A percentile compares a stretch with the other conserved stretches of the same genome.
Evolutionary conservation across 2,113 vertebrate species (phyloP).

Genomic region (Ondatra zibethicus): DNA sequence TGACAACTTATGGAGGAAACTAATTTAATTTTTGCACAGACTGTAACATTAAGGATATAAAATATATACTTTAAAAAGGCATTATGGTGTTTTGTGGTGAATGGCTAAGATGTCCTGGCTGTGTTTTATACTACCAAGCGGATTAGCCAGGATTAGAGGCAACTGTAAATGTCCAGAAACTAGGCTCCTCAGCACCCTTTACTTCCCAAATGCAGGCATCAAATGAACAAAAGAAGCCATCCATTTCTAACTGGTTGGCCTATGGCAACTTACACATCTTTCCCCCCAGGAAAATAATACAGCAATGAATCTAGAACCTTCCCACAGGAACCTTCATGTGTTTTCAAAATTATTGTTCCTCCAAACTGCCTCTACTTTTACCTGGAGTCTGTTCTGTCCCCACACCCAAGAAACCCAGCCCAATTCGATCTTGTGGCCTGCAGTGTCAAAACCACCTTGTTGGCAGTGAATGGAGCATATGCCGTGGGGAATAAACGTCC

Average conservation of each 20-base stretch:
- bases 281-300: not conserved
- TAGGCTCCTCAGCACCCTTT: not conserved
- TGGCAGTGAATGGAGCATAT: not conserved
- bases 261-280: not conserved
- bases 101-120: not conserved
- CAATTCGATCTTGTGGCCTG: not conserved
- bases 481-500: not conserved
- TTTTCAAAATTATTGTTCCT: not conserved
- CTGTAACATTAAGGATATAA: not conserved
- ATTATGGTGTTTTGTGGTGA: not conserved
- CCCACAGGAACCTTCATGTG: not conserved
- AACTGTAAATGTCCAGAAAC: not conserved
- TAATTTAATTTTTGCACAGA: not conserved
- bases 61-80: not conserved
- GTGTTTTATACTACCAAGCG: not conserved
- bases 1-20: constrained; percentile 22
- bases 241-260: not conserved
- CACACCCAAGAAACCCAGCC: not conserved
- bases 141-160: constrained; percentile 1
- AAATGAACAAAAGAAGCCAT: not conserved
- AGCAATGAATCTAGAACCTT: not conserved
- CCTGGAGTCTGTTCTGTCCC: not conserved
- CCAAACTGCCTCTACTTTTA: not conserved
- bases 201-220: not conserved
- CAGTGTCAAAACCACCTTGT: not conserved